Evolutionary conservation across 2,113 vertebrate genomes (phyloP).

Genomic region (Fulica atra): DNA sequence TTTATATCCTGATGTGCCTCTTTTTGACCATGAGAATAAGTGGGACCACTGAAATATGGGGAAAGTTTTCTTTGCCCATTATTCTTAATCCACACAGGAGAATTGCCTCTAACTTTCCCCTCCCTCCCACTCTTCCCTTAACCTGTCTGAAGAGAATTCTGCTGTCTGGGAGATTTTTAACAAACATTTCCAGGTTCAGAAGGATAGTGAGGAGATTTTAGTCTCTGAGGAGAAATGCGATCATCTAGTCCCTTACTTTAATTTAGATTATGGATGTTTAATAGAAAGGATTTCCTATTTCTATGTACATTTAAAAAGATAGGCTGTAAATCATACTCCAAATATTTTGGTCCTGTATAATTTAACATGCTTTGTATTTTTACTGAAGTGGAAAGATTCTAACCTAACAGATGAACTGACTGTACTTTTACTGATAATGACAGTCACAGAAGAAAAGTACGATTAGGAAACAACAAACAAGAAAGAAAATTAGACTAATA

Average conservation of each 20-base stretch:
- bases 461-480: not conserved
- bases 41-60: not conserved
- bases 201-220: not conserved
- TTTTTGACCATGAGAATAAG: not conserved
- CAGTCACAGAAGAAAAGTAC: not conserved
- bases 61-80: not conserved
- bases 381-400: not conserved
- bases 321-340: not conserved
- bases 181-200: not conserved
- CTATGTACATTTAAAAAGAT: not conserved
- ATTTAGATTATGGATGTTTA: not conserved
- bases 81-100: not conserved
- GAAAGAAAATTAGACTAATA: not conserved
- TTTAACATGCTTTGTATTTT: not conserved
- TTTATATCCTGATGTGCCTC: not conserved
- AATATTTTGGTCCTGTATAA: not conserved
- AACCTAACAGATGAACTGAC: not conserved
- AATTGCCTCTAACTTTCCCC: not conserved
- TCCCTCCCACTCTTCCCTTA: not conserved
- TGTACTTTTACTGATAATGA: not conserved
- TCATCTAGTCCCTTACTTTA: not conserved
- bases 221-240: not conserved
- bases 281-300: not conserved
- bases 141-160: not conserved
- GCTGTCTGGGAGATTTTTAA: not conserved